Percentiles rank a stretch among this genome's conserved stretches.
These are phyloP conservation scores for Thalassarche chlororhynchos DNA, from an alignment of 2,113 vertebrate genomes.

Conservation along the genomic window DNA sequence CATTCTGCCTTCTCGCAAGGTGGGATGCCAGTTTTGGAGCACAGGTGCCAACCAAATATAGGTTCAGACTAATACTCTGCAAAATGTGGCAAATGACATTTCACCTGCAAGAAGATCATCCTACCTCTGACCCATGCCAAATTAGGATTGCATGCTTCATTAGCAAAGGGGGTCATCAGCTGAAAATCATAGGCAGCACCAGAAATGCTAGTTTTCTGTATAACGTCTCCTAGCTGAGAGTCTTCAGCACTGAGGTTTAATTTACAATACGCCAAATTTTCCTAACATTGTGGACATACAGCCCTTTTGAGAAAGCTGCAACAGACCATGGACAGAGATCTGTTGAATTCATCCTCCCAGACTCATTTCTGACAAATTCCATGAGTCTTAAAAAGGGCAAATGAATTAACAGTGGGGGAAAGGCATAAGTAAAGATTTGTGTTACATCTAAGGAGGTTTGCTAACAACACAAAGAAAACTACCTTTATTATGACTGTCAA, in stretches of 20 bases:
- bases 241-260: background rate
- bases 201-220: conserved; percentile 18
- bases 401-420: background rate
- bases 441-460: background rate
- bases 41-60: conserved; percentile 65
- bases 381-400: background rate
- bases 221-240: background rate
- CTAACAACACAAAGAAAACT: background rate
- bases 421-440: background rate
- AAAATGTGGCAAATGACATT: conserved; percentile 55
- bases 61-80: conserved; percentile 37
- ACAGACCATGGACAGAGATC: conserved; percentile 33
- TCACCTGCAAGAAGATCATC: conserved; percentile 31
- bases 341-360: background rate
- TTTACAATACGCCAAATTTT: background rate
- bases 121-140: conserved; percentile 43
- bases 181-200: conserved; percentile 43
- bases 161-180: conserved; percentile 53
- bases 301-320: background rate
- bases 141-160: conserved; percentile 55
- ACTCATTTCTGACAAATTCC: background rate
- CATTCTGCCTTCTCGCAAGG: conserved; percentile 56
- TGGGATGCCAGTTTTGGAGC: conserved; percentile 38
- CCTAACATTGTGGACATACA: background rate
- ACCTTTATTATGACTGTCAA: background rate